Conservation (phyloP, 2,797 vertebrate genomes). For the Liparis tanakae region DNA sequence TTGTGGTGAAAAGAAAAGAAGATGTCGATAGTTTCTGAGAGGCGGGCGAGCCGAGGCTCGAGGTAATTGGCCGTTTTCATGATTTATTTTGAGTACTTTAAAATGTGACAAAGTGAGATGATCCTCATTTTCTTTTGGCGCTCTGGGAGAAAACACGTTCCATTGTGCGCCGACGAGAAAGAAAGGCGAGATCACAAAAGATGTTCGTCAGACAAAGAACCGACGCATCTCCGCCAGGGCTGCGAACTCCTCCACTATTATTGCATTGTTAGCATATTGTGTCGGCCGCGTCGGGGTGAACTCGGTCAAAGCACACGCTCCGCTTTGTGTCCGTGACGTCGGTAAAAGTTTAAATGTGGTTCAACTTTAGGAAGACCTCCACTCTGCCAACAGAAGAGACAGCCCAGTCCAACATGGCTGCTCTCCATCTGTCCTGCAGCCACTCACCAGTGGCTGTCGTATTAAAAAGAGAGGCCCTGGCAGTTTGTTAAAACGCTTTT, state of each 20-base stretch:
- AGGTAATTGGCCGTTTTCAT: neutral
- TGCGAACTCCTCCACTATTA: neutral
- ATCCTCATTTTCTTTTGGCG: neutral
- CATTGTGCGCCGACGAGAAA: constrained; percentile 3
- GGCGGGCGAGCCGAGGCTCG: neutral
- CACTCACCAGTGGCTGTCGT: constrained; percentile 52
- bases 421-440: constrained; percentile 63
- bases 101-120: neutral
- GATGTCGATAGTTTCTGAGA: neutral
- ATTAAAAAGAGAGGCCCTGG: constrained; percentile 53
- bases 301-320: constrained; percentile 17
- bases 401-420: constrained; percentile 62
- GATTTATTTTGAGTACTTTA: neutral
- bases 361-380: constrained; percentile 51
- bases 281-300: constrained; percentile 20
- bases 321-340: constrained; percentile 33
- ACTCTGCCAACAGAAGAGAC: constrained; percentile 50
- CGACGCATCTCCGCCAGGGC: neutral
- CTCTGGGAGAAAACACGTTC: constrained; percentile 10
- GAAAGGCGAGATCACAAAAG: constrained; percentile 9
- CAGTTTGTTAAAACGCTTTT: constrained; percentile 41
- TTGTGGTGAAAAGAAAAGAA: neutral
- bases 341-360: constrained; percentile 51
- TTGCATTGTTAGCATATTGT: constrained; percentile 9
- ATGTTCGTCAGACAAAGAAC: neutral